Evolutionary conservation across 1,140 invertebrate species (phyloP), one percentile per base, ranked within the genome.

Genomic region (Drosophila gunungcola): DNA sequence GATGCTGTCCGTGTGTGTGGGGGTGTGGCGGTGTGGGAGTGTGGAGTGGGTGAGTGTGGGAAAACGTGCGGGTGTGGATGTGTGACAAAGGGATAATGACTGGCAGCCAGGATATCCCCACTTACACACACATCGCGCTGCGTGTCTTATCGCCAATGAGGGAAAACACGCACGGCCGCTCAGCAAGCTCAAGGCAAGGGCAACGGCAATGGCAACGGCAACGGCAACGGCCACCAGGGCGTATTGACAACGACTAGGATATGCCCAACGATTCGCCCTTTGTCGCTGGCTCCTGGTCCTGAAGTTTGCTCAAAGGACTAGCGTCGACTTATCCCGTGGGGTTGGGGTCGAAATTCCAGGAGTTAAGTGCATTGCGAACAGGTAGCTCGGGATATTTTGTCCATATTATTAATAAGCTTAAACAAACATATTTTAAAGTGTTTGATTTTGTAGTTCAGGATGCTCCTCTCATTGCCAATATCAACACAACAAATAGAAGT

Each of bases 91-190:
- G 83, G 84, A 89, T 89, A 88, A 88, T 86, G 82, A 88, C 83
- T 83, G 70, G 83, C 83, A 78, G 68, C 67, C 60, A 27, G 61
- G 60, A 56, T 55, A 67, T 49, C 12, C 75, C 27, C 46, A 21
- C 48, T 11, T 49, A 11, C 39, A 53, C 55, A 42, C 46, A 41
- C 65, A 73, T 70, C 73, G 74, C 78, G 65, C 85, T 88, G 83
- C 83, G 83, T 88, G 83, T 88, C 83, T 88, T 88, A 88, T 88
- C 83, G 79, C 62, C 75, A 89, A 88, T 88, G 76, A 78, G 78
- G 81, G 70, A 80, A 83, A 89, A 89, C 83, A 88, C 83, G 83
- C 83, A 86, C 79, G 83, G 60, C 86, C 60, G 64, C 46, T 79
- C 83, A 13, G n/a, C 43, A 27, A 56, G 78, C 75, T 53, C 45